Percentiles rank a stretch among this genome's conserved stretches.
phyloP scores from a whole-genome alignment of 2,888 invertebrate genomes.

The Beris morrisii region DNA sequence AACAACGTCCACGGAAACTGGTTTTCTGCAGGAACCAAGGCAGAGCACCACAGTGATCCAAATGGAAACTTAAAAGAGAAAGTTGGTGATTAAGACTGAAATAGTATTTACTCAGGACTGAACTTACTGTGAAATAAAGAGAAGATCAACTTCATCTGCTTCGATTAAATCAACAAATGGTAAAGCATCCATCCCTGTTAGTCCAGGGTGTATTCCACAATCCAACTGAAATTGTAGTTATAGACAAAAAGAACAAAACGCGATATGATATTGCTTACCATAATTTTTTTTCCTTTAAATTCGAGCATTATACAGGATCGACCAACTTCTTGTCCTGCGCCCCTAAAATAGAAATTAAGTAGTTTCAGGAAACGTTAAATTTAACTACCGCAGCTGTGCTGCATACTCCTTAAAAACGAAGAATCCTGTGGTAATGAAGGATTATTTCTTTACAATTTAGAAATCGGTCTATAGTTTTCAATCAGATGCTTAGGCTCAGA shows the following conservation, averaged over 20 bases:
- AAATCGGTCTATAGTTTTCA: too few relatives aligned
- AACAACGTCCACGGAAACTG: constrained; percentile 94
- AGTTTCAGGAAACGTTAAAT: too few relatives aligned
- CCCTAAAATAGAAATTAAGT: constrained; percentile 58
- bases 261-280: constrained; percentile 61
- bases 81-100: constrained; percentile 13
- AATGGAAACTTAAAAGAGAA: constrained; percentile 76
- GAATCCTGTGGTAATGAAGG: too few relatives aligned
- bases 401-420: too few relatives aligned
- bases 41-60: constrained; percentile 97
- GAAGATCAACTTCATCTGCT: constrained; percentile 93
- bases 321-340: constrained; percentile 99
- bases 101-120: neutral
- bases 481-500: too few relatives aligned
- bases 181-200: constrained; percentile 95
- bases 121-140: constrained; percentile 59
- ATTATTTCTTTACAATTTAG: too few relatives aligned
- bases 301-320: constrained; percentile 97
- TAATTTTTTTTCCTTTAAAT: constrained; percentile 98
- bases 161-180: constrained; percentile 98
- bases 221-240: constrained; percentile 68
- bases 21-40: constrained; percentile 99
- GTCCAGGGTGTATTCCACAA: constrained; percentile 97
- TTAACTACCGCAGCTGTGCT: too few relatives aligned
- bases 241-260: constrained; percentile 1